Percentiles rank a stretch among this genome's conserved stretches.
phyloP scores from a whole-genome alignment of 2,113 vertebrate species.

The Riparia riparia region DNA sequence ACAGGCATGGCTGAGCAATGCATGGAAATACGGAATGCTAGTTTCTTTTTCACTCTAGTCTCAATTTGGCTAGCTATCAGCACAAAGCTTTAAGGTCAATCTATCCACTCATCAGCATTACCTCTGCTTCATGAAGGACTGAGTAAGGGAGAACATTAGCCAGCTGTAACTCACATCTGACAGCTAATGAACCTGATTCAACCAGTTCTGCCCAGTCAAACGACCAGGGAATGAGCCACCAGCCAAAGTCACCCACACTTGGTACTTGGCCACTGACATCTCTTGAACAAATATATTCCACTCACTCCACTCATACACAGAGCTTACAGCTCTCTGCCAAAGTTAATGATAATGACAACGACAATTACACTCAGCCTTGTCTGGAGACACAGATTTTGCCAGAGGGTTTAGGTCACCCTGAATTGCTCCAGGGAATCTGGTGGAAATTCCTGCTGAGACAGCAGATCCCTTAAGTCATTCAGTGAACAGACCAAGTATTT shows the following conservation, averaged over 20 bases:
- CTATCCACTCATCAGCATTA: neutral
- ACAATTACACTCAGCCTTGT: neutral
- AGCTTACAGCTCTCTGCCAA: neutral
- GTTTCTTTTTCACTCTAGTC: neutral
- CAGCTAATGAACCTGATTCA: neutral
- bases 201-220: neutral
- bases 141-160: neutral
- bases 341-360: neutral
- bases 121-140: neutral
- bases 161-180: neutral
- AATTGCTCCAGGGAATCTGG: neutral
- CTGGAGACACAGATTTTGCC: neutral
- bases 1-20: fast-evolving
- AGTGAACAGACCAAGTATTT: neutral
- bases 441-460: neutral
- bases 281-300: neutral
- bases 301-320: neutral
- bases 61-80: neutral
- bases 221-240: neutral
- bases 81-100: neutral
- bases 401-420: neutral
- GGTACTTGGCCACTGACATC: neutral
- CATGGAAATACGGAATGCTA: neutral
- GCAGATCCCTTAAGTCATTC: neutral
- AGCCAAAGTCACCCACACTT: neutral